phyloP scores from a whole-genome alignment of 2,113 vertebrate species.

The Andinoacara biseriatus region DNA sequence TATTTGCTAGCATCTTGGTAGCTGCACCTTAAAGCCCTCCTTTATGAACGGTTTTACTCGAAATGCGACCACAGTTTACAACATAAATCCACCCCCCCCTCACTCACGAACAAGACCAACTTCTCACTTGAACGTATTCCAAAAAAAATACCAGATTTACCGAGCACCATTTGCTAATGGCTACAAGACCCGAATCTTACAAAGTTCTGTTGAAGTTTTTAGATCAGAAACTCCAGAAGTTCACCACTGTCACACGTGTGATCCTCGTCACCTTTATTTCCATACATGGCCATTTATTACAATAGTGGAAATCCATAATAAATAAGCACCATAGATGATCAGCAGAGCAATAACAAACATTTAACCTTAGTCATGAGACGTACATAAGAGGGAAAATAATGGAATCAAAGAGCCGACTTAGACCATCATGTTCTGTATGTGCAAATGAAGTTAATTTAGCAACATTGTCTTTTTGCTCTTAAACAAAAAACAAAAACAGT shows the following conservation, averaged over 20 bases:
- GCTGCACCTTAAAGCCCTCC: background rate
- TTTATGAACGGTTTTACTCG: background rate
- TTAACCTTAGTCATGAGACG: conserved; percentile 17
- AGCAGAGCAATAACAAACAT: conserved; percentile 54
- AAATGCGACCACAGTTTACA: background rate
- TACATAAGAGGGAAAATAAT: conserved; percentile 20
- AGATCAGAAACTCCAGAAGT: background rate
- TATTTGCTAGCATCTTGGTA: background rate
- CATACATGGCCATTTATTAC: conserved; percentile 62
- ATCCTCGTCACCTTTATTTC: conserved; percentile 66
- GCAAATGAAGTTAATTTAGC: conserved; percentile 13
- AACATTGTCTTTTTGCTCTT: conserved; percentile 13
- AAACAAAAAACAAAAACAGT: conserved; percentile 32
- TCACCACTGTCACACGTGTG: background rate
- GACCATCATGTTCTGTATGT: conserved; percentile 33
- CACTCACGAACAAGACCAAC: too few relatives aligned
- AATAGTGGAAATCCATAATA: conserved; percentile 70
- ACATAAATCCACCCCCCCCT: background rate
- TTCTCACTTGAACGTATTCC: too few relatives aligned
- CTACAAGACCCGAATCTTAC: background rate
- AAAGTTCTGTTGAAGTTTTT: too few relatives aligned
- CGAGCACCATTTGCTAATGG: background rate
- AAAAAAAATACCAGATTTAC: too few relatives aligned
- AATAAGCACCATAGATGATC: conserved; percentile 70
- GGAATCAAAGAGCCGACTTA: conserved; percentile 18